Conservation (phyloP, 2,888 invertebrate species). For the Thumatha senex region DNA sequence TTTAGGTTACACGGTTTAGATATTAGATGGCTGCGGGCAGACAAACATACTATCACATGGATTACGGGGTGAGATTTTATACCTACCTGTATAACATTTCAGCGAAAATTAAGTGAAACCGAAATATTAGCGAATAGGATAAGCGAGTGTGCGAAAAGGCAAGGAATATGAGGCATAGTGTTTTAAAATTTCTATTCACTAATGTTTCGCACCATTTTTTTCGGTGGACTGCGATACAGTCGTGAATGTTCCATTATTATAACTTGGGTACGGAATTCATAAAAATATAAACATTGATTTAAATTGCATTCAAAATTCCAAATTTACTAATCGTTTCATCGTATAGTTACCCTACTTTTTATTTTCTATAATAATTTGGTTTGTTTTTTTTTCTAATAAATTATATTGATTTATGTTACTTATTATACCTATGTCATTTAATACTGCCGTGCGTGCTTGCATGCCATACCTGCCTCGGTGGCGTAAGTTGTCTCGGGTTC, state of each 20-base stretch:
- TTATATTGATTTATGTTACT: not conserved
- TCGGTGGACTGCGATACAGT: slow-evolving; percentile 10
- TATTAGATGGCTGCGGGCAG: slow-evolving; percentile 16
- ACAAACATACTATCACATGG: slow-evolving; percentile 7
- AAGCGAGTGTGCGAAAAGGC: not conserved
- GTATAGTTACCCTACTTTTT: not conserved
- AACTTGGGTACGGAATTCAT: slow-evolving; percentile 11
- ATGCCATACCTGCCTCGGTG: too few species aligned
- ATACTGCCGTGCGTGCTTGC: not conserved
- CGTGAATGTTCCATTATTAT: slow-evolving; percentile 9
- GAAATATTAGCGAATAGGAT: slow-evolving; percentile 10
- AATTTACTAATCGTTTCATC: not conserved
- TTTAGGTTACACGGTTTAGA: slow-evolving; percentile 21
- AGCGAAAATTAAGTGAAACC: slow-evolving; percentile 4
- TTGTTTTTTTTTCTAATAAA: not conserved
- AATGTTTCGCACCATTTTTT: slow-evolving; percentile 7
- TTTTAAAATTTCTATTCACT: slow-evolving; percentile 9
- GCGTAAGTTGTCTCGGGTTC: too few species aligned
- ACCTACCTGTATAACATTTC: slow-evolving; percentile 5
- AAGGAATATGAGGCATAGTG: not conserved
- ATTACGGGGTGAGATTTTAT: slow-evolving; percentile 16
- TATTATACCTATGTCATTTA: not conserved
- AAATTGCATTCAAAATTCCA: slow-evolving; percentile 2
- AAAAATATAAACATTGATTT: slow-evolving; percentile 10
- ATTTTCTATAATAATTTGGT: not conserved